Base-by-base conservation (phyloP, 2,113 vertebrate genomes). In the Atherinomorus stipes region DNA sequence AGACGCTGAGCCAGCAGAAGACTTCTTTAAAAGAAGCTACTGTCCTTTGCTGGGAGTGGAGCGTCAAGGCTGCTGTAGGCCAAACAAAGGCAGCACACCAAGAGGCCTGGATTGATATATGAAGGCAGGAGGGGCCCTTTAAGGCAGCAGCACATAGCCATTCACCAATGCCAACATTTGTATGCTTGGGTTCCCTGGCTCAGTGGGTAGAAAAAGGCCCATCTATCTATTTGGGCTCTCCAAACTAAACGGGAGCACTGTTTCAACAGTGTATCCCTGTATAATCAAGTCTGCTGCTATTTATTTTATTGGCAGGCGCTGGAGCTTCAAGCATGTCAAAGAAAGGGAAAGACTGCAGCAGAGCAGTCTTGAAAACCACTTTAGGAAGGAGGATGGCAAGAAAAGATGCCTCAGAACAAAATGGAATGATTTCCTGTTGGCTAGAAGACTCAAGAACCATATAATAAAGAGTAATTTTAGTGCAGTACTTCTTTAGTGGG, bases 391-490 rank as follows among this genome's bases (percentile, higher is more conserved):
- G 79, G 77, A 83, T 68, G 77, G 70, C 76, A 87, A 85, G 77
- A 83, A 81, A 82, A 82, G 78, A 85, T 81, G 75, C 83, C 81
- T 85, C 90, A 74, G 85, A 89, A 91, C 85, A 87, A 92, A 88
- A 88, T 51, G 44, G 71, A 89, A 86, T 64, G 63, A 85, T 82
- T 80, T 91, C 70, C 80, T 88, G 75, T 87, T 89, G 83, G 87
- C 88, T 72, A 21, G 37, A 76, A 73, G 75, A 72, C 77, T 81
- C 22, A 61, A 80, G 74, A 84, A 91, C 76, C 75, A 77, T 89
- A 91, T 93, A 93, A 94, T 92, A 90, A 87, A 89, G 81, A 74
- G 23, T 80, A 81, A 92, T 90, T 92, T 91, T 58, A 84, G 85
- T 67, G 25, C 76, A 53, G 37, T 54, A 53, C 62, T 78, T 78